phyloP scores from a whole-genome alignment of 2,113 vertebrate genomes.

The Burhinus bistriatus region DNA sequence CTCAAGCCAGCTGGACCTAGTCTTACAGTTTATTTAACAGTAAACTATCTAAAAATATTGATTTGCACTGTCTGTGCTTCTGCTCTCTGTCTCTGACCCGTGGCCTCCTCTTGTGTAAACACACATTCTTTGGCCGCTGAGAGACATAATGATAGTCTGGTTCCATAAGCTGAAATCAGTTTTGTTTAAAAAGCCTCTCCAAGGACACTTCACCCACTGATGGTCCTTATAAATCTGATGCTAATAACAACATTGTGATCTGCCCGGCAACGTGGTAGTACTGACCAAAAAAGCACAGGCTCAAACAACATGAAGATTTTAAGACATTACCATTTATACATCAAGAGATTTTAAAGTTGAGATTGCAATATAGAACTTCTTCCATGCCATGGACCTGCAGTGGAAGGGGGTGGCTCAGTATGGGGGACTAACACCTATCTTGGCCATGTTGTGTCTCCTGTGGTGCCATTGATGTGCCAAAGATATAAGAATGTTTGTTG shows the following conservation, averaged over 20 bases:
- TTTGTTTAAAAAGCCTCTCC: slow-evolving; percentile 62
- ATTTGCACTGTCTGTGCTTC: slow-evolving; percentile 65
- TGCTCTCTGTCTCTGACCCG: slow-evolving; percentile 53
- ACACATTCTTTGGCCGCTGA: slow-evolving; percentile 40
- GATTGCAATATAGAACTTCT: neutral
- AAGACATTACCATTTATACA: neutral
- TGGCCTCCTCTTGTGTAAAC: slow-evolving; percentile 64
- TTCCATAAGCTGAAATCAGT: slow-evolving; percentile 43
- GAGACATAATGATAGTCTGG: slow-evolving; percentile 48
- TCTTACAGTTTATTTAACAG: slow-evolving; percentile 58
- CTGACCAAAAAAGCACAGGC: neutral
- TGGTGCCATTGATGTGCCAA: accelerated
- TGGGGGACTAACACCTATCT: neutral
- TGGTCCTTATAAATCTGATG: slow-evolving; percentile 36
- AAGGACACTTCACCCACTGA: slow-evolving; percentile 31
- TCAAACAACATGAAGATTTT: neutral
- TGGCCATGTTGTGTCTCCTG: neutral
- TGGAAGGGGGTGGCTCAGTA: neutral
- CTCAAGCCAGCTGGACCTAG: slow-evolving; percentile 26
- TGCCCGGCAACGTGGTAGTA: neutral
- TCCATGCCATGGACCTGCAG: neutral
- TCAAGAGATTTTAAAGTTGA: neutral
- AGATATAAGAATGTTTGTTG: neutral
- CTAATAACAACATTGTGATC: slow-evolving; percentile 1
- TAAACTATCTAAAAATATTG: slow-evolving; percentile 66